phyloP scores from a whole-genome alignment of 2,797 vertebrate species.

The Thaleichthys pacificus region DNA sequence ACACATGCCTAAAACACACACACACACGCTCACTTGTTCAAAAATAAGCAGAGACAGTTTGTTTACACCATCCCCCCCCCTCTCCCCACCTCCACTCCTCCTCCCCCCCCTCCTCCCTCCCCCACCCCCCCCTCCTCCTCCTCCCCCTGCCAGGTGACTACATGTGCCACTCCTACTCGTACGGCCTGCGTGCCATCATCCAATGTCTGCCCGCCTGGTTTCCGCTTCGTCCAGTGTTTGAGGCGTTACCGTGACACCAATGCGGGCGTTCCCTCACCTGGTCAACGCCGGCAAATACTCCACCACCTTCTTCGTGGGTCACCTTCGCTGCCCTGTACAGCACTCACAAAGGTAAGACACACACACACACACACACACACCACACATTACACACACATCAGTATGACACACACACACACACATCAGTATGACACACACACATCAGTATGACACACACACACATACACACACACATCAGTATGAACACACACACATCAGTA shows the following conservation, averaged over 20 bases:
- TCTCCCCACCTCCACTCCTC: too few relatives aligned
- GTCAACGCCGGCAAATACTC: slow-evolving; percentile 98
- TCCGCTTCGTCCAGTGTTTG: slow-evolving; percentile 96
- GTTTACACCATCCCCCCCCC: too few relatives aligned
- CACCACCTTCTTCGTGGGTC: slow-evolving; percentile 94
- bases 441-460: background rate
- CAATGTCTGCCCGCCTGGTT: slow-evolving; percentile 99
- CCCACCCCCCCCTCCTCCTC: background rate
- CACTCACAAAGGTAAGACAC: slow-evolving; percentile 86
- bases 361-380: too few relatives aligned
- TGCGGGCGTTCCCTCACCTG: slow-evolving; percentile 95
- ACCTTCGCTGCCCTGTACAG: slow-evolving; percentile 92
- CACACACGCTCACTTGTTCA: too few relatives aligned
- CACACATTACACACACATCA: too few relatives aligned
- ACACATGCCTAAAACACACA: background rate
- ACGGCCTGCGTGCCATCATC: slow-evolving; percentile 94
- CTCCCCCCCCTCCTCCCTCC: too few relatives aligned
- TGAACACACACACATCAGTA: background rate
- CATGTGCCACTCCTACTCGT: slow-evolving; percentile 85
- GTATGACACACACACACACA: background rate
- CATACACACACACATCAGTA: slow-evolving; percentile 14
- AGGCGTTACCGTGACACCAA: slow-evolving; percentile 95
- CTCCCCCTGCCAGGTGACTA: slow-evolving; percentile 58
- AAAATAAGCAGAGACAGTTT: too few relatives aligned
- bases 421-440: slow-evolving; percentile 1